These are phyloP conservation scores for Drosophila pectinifera DNA, from an alignment of 1,140 invertebrate species.

Conservation along the genomic window DNA sequence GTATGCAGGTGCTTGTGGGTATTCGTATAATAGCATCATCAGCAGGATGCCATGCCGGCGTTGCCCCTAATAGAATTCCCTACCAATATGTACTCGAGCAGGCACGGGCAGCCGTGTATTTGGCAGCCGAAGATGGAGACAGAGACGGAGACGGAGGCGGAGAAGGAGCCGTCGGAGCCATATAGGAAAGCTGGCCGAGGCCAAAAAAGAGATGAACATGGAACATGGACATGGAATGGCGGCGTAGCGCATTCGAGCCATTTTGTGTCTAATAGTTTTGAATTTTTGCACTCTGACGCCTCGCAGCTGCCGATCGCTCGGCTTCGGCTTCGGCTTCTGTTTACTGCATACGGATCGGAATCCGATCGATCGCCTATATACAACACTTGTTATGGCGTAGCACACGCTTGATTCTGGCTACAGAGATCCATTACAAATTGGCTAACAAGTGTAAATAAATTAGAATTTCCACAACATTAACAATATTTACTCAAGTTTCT, in stretches of 20 bases:
- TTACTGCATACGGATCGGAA: constrained; percentile 38
- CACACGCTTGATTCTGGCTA: constrained; percentile 9
- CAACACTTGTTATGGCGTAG: not conserved
- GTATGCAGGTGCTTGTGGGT: constrained; percentile 72
- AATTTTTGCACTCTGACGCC: constrained; percentile 50
- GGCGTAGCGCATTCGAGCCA: constrained; percentile 48
- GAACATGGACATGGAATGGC: constrained; percentile 25
- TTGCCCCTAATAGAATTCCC: constrained; percentile 62
- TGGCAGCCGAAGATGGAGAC: constrained; percentile 52
- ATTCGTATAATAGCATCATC: constrained; percentile 75
- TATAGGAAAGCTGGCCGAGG: constrained; percentile 49
- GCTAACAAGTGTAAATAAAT: constrained; percentile 17
- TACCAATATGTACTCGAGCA: constrained; percentile 30
- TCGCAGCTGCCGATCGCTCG: constrained; percentile 63
- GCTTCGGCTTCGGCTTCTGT: constrained; percentile 60
- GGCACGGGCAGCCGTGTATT: constrained; percentile 1
- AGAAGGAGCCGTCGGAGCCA: constrained; percentile 27
- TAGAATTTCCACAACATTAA: not conserved
- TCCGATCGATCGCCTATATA: constrained; percentile 24
- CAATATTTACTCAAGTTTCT: too few species aligned
- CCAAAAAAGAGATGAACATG: constrained; percentile 51
- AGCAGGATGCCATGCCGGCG: constrained; percentile 42
- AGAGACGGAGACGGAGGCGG: too few species aligned
- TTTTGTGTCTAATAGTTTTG: constrained; percentile 72
- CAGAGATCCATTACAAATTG: constrained; percentile 29